These are phyloP conservation scores for Eupithecia tripunctaria DNA, from an alignment of 2,888 invertebrate genomes.

Conservation along the genomic window DNA sequence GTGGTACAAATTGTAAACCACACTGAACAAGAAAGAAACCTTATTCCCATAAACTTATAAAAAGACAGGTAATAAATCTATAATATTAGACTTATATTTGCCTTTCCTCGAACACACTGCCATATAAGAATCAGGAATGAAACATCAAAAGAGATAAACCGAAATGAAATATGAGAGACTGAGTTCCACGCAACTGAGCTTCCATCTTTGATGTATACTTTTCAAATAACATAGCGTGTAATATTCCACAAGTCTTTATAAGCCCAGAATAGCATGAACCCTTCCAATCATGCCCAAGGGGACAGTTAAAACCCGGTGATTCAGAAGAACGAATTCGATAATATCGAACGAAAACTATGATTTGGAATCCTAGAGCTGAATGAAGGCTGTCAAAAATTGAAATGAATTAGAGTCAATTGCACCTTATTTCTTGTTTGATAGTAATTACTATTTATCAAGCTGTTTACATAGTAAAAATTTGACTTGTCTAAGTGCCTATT, in stretches of 20 bases:
- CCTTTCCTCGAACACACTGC: neutral
- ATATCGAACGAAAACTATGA: neutral
- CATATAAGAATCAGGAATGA: neutral
- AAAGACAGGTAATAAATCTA: neutral
- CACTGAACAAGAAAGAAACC: neutral
- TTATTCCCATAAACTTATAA: neutral
- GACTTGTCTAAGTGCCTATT: too few relatives aligned
- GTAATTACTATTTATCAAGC: too few relatives aligned
- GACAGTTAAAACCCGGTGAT: neutral
- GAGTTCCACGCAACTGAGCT: neutral
- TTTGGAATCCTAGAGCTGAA: neutral
- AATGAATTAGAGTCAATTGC: too few relatives aligned
- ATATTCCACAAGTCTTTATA: slow-evolving; percentile 40
- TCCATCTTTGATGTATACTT: neutral
- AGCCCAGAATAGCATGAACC: slow-evolving; percentile 29
- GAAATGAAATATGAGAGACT: slow-evolving; percentile 3
- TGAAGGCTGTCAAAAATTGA: neutral
- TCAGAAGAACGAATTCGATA: neutral
- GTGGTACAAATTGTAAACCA: too few relatives aligned
- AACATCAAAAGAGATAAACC: slow-evolving; percentile 7
- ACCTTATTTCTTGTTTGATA: too few relatives aligned
- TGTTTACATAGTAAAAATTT: too few relatives aligned
- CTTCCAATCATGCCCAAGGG: slow-evolving; percentile 33
- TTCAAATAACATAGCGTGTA: neutral
- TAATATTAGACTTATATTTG: neutral